These are phyloP conservation scores for Drosophila yooni DNA, from an alignment of 2,888 invertebrate species.

Conservation along the genomic window DNA sequence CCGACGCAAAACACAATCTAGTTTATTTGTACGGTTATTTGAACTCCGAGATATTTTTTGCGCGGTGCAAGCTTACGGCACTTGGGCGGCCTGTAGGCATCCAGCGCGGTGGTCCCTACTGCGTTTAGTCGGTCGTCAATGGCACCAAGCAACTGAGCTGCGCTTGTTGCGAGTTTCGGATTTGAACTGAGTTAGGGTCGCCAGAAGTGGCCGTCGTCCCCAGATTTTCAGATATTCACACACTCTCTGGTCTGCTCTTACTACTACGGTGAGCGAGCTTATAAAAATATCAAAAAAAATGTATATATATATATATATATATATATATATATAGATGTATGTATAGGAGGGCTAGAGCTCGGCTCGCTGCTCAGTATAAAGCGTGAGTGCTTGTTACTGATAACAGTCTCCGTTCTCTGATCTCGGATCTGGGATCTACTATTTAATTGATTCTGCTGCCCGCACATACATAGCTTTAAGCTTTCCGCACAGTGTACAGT, in stretches of 20 bases:
- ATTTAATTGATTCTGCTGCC: constrained; percentile 5
- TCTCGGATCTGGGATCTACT: background rate
- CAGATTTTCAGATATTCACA: constrained; percentile 26
- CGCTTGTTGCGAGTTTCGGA: constrained; percentile 57
- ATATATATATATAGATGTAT: background rate
- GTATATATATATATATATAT: background rate
- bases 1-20: constrained; percentile 64
- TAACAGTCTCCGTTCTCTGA: constrained; percentile 25
- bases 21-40: constrained; percentile 73
- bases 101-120: constrained; percentile 33
- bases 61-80: constrained; percentile 47
- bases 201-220: constrained; percentile 32
- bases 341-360: constrained; percentile 10
- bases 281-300: constrained; percentile 31
- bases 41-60: constrained; percentile 66
- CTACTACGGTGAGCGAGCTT: constrained; percentile 48
- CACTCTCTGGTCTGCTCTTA: constrained; percentile 31
- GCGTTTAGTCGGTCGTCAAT: constrained; percentile 54
- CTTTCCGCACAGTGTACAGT: constrained; percentile 7
- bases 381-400: constrained; percentile 22
- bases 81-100: constrained; percentile 34
- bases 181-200: constrained; percentile 61
- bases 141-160: constrained; percentile 63
- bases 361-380: constrained; percentile 34
- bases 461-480: constrained; percentile 11